Evolutionary conservation across 2,113 vertebrate species (phyloP).

Genomic region (Phaethon lepturus): DNA sequence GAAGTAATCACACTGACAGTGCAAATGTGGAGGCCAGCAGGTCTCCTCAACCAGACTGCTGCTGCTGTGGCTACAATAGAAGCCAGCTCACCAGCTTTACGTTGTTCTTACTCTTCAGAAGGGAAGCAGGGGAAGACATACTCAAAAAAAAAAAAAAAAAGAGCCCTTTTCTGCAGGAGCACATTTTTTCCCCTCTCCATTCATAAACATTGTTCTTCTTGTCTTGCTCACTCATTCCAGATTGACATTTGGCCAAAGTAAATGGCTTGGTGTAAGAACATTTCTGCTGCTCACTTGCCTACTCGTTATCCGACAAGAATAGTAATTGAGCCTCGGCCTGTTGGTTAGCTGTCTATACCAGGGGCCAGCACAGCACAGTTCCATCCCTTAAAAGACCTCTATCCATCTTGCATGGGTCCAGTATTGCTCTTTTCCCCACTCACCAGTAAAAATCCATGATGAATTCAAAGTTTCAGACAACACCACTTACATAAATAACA

Average conservation of each 20-base stretch:
- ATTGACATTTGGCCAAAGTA: not conserved
- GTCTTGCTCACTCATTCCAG: not conserved
- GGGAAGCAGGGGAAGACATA: not conserved
- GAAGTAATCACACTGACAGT: not conserved
- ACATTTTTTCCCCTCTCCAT: not conserved
- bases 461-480: not conserved
- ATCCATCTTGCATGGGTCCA: not conserved
- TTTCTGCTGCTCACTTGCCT: not conserved
- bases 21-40: not conserved
- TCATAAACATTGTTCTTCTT: not conserved
- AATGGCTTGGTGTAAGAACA: not conserved
- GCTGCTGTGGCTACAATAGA: not conserved
- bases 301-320: not conserved
- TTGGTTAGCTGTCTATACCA: not conserved
- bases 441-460: not conserved
- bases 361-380: not conserved
- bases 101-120: not conserved
- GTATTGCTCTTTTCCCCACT: not conserved
- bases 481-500: not conserved
- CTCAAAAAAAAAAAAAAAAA: not conserved
- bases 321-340: not conserved
- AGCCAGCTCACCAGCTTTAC: not conserved
- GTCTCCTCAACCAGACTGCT: not conserved
- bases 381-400: not conserved
- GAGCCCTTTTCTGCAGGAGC: not conserved